Evolutionary conservation across 35 echinoderm and acorn worm genomes (phyloP), one percentile per base, ranked within the genome.

Genomic region (Ptychodera flava): DNA sequence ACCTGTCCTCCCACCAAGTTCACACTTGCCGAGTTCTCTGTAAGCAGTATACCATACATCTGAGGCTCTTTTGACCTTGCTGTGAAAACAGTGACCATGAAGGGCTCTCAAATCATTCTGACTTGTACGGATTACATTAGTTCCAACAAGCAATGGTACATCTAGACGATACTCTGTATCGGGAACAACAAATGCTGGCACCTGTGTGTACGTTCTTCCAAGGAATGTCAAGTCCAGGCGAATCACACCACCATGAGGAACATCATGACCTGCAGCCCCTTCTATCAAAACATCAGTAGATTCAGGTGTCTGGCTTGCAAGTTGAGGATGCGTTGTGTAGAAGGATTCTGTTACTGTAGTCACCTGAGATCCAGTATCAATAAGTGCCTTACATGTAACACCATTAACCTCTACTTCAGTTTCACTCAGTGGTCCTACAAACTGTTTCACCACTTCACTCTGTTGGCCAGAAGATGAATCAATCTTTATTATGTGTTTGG

Each of bases 281-380:
- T 86, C 76, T 27, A 86, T 34, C 28, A 28, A 0, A 1, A 85
- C n/a, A 0, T 64, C 28, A 31, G 38, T 30, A 37, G 35, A 84
- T 15, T 77, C 36, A 10, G 88, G 81, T 1, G 2, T 30, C 0
- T 78, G 28, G 1, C 1, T 28, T 28, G 36, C 31, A 0, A 84
- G 45, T 0, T 31, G 35, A 14, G 85, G 82, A 30, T 90, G 28
- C 14, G 14, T 33, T 27, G 22, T 34, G 30, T 84, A 90, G 16
- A 90, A 90, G 16, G 16, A 35, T 0, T 35, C 33, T 29, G 88
- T 34, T 10, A 90, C 81, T 30, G 79, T 83, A 0, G 88, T 90
- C n/a, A 90, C 88, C 32, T 90, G 88, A 0, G 81, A 90, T 31
- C 81, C 88, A 29, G 88, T 90, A 32, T 90, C 88, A 0, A 76